Evolutionary conservation across 2,888 invertebrate genomes (phyloP).

Genomic region (Aspidapion aeneum): DNA sequence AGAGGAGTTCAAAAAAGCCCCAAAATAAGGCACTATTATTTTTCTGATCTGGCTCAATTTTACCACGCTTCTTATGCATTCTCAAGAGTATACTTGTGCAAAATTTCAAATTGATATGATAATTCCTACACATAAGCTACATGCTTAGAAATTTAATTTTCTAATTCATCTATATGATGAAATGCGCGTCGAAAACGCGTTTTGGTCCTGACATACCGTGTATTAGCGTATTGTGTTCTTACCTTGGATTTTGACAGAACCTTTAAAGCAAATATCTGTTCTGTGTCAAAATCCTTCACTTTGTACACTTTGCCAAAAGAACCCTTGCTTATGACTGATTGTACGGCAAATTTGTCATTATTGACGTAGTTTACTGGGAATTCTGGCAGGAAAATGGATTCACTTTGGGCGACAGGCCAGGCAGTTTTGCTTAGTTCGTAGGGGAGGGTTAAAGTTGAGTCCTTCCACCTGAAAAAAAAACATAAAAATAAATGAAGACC

Average conservation of each 20-base stretch:
- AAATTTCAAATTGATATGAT: too few relatives aligned
- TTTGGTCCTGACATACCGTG: too few relatives aligned
- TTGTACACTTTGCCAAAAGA: slow-evolving; percentile 89
- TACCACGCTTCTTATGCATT: too few relatives aligned
- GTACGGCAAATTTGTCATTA: slow-evolving; percentile 60
- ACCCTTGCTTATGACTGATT: slow-evolving; percentile 79
- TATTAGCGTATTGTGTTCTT: slow-evolving; percentile 32
- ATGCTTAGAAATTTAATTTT: too few relatives aligned
- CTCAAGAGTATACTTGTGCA: too few relatives aligned
- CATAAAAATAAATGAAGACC: too few relatives aligned
- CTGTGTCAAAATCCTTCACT: slow-evolving; percentile 63
- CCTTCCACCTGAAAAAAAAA: slow-evolving; percentile 57
- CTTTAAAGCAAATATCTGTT: slow-evolving; percentile 79
- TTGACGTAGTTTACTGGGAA: slow-evolving; percentile 67
- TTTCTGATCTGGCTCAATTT: too few relatives aligned
- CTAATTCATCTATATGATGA: too few relatives aligned
- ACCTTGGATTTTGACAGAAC: slow-evolving; percentile 77
- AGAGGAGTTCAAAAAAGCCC: too few relatives aligned
- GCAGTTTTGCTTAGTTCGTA: slow-evolving; percentile 62
- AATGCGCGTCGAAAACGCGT: too few relatives aligned
- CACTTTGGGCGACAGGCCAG: slow-evolving; percentile 80
- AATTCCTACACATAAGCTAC: too few relatives aligned
- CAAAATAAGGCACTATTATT: too few relatives aligned
- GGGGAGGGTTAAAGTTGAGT: slow-evolving; percentile 59
- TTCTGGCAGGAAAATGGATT: slow-evolving; percentile 84